Percentiles rank a stretch among this genome's conserved stretches.
These are phyloP conservation scores for Gasterosteus aculeatus DNA, from an alignment of 2,113 vertebrate genomes.

Conservation along the genomic window DNA sequence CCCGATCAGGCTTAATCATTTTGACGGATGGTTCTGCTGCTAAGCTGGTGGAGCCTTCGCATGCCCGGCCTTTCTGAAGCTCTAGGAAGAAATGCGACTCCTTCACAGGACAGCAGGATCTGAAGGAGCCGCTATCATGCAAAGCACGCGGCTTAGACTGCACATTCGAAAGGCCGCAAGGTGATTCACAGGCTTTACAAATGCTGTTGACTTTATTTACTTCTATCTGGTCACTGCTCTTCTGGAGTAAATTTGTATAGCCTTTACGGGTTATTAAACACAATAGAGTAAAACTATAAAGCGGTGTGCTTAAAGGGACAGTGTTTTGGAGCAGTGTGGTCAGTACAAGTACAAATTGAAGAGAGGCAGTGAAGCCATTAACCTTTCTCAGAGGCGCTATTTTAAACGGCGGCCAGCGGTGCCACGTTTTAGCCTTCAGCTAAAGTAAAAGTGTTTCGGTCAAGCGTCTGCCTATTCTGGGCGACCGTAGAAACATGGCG, in stretches of 20 bases:
- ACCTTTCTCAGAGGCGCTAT: background rate
- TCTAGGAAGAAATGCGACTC: conserved; percentile 42
- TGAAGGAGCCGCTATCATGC: conserved; percentile 14
- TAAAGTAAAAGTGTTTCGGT: no score
- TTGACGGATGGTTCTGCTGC: conserved; percentile 69
- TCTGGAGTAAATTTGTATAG: background rate
- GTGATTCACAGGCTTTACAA: background rate
- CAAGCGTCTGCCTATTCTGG: no score
- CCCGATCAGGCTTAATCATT: conserved; percentile 77
- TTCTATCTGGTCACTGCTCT: background rate
- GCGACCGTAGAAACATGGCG: no score
- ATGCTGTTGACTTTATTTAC: background rate
- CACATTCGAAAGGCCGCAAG: background rate
- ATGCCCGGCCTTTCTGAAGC: conserved; percentile 25
- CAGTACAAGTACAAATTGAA: no score
- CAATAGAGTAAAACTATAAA: background rate
- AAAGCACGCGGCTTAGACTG: background rate
- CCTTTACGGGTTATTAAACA: background rate
- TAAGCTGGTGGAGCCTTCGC: conserved; percentile 50
- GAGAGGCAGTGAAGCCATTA: no score
- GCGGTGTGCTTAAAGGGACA: background rate
- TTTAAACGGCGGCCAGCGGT: no score
- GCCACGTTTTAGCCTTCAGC: no score
- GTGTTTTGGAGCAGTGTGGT: background rate
- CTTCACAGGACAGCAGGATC: conserved; percentile 9